These are phyloP conservation scores for Mythimna ferrago DNA, from an alignment of 2,888 invertebrate genomes.

Conservation along the genomic window DNA sequence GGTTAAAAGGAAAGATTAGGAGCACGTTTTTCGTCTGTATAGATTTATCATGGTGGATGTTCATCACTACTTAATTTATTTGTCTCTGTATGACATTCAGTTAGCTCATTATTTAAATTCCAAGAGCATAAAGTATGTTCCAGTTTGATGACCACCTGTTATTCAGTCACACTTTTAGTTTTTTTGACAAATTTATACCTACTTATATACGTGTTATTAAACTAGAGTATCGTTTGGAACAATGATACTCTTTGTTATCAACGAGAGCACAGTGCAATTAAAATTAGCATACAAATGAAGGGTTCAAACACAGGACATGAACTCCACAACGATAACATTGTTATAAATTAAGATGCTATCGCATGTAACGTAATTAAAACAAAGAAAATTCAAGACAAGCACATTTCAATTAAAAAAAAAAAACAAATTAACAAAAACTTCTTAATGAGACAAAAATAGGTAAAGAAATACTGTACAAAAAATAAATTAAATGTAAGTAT, in stretches of 20 bases:
- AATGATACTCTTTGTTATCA: constrained; percentile 27
- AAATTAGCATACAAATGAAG: constrained; percentile 50
- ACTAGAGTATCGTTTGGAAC: constrained; percentile 18
- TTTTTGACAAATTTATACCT: constrained; percentile 27
- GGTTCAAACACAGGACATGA: constrained; percentile 40
- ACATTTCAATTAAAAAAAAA: not conserved
- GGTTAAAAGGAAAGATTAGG: not conserved
- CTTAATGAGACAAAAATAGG: not conserved
- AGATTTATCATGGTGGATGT: not conserved
- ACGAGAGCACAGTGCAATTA: constrained; percentile 36
- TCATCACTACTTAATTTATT: not conserved
- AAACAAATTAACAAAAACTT: not conserved
- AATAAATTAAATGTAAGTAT: not conserved
- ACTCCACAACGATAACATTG: constrained; percentile 27
- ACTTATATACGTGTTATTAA: constrained; percentile 5
- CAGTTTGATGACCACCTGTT: not conserved
- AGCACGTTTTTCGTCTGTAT: not conserved
- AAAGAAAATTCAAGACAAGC: constrained; percentile 12
- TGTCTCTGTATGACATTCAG: not conserved
- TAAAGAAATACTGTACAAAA: not conserved
- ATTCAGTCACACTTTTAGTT: not conserved
- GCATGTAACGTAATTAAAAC: not conserved
- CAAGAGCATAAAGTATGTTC: not conserved
- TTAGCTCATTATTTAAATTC: not conserved
- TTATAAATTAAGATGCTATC: constrained; percentile 15